These are phyloP conservation scores for Bombyx mori DNA, from an alignment of 1,140 invertebrate species.

Conservation along the genomic window ASM3026992v2 NC_085121.1:18239001-18239500, in stretches of 20 bases:
- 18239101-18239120: no score
- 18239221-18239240: conserved; percentile 84
- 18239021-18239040: no score
- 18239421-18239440: background rate
- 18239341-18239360: conserved; percentile 87
- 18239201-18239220: conserved; percentile 82
- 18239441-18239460: background rate
- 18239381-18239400: conserved; percentile 50
- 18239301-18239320: conserved; percentile 89
- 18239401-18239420: no score
- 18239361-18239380: conserved; percentile 82
- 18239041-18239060: no score
- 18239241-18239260: conserved; percentile 72
- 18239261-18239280: conserved; percentile 49
- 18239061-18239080: no score
- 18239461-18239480: background rate
- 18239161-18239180: conserved; percentile 26
- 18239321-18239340: conserved; percentile 96
- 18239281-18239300: conserved; percentile 73
- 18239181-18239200: conserved; percentile 79
- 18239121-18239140: no score
- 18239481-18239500: background rate
- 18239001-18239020: no score
- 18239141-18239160: no score
- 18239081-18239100: no score